A percentile compares a stretch with the other conserved stretches of the same genome.
These are phyloP conservation scores for Channallabes apus DNA, from an alignment of 2,797 vertebrate species.

Conservation along the genomic window DNA sequence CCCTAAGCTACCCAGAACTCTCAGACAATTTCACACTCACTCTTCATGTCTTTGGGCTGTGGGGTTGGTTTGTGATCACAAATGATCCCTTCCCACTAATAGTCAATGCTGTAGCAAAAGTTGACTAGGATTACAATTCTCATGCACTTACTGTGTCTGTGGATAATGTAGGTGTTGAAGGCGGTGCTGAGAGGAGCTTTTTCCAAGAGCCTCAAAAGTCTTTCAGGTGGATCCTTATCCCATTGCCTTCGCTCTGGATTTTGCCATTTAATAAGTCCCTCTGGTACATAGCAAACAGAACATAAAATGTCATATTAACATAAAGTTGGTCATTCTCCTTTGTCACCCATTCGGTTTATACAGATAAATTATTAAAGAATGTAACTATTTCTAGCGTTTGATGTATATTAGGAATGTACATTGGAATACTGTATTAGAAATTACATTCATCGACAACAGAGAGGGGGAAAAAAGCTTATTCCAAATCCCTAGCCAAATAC, in stretches of 20 bases:
- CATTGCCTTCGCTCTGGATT: constrained; percentile 75
- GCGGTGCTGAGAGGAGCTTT: constrained; percentile 79
- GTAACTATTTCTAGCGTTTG: neutral
- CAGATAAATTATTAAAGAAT: neutral
- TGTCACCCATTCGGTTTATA: neutral
- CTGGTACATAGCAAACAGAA: constrained; percentile 42
- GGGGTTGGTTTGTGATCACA: neutral
- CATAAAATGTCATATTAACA: neutral
- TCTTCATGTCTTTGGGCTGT: neutral
- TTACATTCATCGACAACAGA: neutral
- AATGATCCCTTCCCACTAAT: neutral
- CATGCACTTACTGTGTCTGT: constrained; percentile 73
- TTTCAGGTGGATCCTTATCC: constrained; percentile 77
- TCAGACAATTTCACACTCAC: neutral
- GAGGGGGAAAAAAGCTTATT: neutral
- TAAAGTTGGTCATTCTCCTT: neutral
- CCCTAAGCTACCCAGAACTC: neutral
- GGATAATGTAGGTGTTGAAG: constrained; percentile 86
- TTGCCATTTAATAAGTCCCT: constrained; percentile 52
- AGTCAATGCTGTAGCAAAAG: neutral
- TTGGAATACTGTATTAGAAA: too few species aligned
- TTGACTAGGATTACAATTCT: neutral
- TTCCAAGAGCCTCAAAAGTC: constrained; percentile 80
- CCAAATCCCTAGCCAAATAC: neutral
- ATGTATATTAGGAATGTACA: neutral